Evolutionary conservation across 2,113 vertebrate species (phyloP).

Genomic region (Calypte anna): DNA sequence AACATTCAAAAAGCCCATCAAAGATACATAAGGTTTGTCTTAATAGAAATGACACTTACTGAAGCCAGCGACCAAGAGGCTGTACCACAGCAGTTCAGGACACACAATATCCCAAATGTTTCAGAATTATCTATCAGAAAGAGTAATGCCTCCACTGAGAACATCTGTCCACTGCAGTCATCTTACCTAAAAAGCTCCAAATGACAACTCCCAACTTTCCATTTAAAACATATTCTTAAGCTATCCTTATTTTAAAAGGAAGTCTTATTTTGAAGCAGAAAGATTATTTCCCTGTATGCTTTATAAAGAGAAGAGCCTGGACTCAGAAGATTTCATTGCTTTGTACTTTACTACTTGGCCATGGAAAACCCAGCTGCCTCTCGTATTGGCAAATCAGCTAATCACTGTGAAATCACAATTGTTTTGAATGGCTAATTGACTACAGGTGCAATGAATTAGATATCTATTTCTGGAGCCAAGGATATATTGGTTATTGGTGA

Average conservation of each 20-base stretch:
- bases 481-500: background rate
- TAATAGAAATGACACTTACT: background rate
- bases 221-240: constrained; percentile 16
- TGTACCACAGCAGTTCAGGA: background rate
- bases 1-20: background rate
- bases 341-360: constrained; percentile 48
- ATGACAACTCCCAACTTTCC: background rate
- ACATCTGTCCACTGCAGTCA: constrained; percentile 24
- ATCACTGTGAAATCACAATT: constrained; percentile 71
- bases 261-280: constrained; percentile 45
- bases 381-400: constrained; percentile 68
- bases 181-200: background rate
- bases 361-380: constrained; percentile 72
- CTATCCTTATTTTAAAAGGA: constrained; percentile 58
- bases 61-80: background rate
- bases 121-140: background rate
- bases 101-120: background rate
- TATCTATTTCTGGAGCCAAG: constrained; percentile 40
- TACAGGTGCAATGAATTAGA: constrained; percentile 80
- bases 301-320: constrained; percentile 54
- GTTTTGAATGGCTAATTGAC: constrained; percentile 76
- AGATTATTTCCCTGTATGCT: constrained; percentile 34
- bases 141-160: constrained; percentile 8
- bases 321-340: constrained; percentile 62
- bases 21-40: background rate